These are phyloP conservation scores for Bombus polaris DNA, from an alignment of 1,140 invertebrate species.

Conservation along the genomic window DNA sequence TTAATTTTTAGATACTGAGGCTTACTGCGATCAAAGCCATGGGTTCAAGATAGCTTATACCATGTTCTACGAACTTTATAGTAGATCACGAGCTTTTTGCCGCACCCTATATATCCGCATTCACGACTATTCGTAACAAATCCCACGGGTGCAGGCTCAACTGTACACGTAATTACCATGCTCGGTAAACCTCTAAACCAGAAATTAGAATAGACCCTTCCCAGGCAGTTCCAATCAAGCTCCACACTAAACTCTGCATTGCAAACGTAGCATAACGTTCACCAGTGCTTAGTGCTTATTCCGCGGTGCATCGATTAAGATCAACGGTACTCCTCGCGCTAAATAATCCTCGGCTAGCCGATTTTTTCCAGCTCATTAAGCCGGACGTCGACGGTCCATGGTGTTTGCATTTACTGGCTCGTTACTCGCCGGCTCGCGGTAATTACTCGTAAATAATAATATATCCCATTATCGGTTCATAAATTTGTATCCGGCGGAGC, in stretches of 20 bases:
- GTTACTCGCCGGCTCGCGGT: slow-evolving; percentile 35
- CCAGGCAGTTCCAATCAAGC: neutral
- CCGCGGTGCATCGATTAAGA: slow-evolving; percentile 54
- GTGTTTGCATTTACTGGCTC: slow-evolving; percentile 22
- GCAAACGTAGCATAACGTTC: slow-evolving; percentile 6
- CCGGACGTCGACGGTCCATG: slow-evolving; percentile 19
- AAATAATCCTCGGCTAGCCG: slow-evolving; percentile 35
- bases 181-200: slow-evolving; percentile 5
- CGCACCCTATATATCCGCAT: neutral
- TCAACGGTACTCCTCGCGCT: slow-evolving; percentile 52
- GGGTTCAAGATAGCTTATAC: neutral
- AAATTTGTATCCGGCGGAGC: slow-evolving; percentile 31
- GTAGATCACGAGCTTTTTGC: neutral
- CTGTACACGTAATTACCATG: neutral
- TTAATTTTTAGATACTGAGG: too few species aligned
- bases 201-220: slow-evolving; percentile 17
- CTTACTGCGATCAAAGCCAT: neutral
- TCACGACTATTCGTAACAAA: slow-evolving; percentile 5
- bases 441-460: slow-evolving; percentile 61
- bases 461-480: slow-evolving; percentile 40
- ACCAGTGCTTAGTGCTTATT: neutral
- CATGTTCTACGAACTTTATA: neutral
- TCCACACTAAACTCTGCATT: neutral
- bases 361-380: slow-evolving; percentile 53
- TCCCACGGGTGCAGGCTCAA: slow-evolving; percentile 7